Conservation (phyloP, 2,797 vertebrate genomes). For the Ctenosaura bakeri region DNA sequence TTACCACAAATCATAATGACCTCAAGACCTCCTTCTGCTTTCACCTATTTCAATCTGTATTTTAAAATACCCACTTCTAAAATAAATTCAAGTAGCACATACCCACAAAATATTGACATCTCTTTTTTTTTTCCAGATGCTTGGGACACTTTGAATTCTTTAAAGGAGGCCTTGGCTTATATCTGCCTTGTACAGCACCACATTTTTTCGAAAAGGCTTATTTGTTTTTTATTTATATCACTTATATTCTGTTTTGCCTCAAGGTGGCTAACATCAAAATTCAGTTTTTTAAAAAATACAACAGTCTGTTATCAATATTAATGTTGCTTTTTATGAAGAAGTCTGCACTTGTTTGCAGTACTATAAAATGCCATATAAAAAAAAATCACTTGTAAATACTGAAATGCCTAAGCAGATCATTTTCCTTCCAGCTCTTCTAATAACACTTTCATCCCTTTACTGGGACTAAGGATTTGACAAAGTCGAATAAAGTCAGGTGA, state of each 20-base stretch:
- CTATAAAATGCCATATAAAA: constrained; percentile 12
- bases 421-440: constrained; percentile 38
- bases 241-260: constrained; percentile 5
- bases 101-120: background rate
- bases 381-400: constrained; percentile 18
- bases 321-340: constrained; percentile 6
- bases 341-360: constrained; percentile 6
- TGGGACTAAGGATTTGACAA: constrained; percentile 52
- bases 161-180: background rate
- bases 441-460: background rate
- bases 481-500: background rate
- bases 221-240: background rate
- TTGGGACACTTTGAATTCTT: background rate
- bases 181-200: constrained; percentile 11
- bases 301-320: background rate
- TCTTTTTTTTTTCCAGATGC: background rate
- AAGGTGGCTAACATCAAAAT: background rate
- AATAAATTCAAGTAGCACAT: background rate
- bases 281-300: background rate
- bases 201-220: constrained; percentile 16
- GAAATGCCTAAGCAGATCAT: constrained; percentile 32
- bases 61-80: constrained; percentile 8
- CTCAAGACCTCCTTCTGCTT: background rate
- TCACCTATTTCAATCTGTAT: constrained; percentile 14
- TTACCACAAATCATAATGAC: constrained; percentile 7